These are phyloP conservation scores for Rhagoletis zephyria DNA, from an alignment of 1,140 invertebrate species.

Conservation along the genomic window DNA sequence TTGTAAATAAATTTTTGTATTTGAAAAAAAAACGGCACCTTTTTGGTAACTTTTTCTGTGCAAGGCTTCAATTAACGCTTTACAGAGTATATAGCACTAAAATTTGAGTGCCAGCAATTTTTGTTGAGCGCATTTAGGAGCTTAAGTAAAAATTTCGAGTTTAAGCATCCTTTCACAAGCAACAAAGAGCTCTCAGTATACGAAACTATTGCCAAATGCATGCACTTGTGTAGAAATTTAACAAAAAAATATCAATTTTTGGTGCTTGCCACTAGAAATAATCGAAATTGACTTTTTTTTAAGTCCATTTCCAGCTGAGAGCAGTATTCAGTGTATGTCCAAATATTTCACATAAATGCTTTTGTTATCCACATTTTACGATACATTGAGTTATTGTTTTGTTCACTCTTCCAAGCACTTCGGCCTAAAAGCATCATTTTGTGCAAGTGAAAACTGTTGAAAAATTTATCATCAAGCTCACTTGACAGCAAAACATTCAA, in stretches of 20 bases:
- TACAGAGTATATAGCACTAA: too few species aligned
- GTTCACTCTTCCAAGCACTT: background rate
- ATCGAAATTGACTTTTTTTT: background rate
- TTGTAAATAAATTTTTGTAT: too few species aligned
- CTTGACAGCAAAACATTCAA: slow-evolving; percentile 35
- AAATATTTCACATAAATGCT: background rate
- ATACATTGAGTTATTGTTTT: background rate
- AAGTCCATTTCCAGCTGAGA: background rate
- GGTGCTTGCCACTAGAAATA: too few species aligned
- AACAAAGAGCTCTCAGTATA: background rate
- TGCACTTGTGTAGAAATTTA: background rate
- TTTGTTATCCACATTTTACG: background rate
- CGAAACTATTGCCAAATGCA: background rate
- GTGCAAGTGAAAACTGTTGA: background rate
- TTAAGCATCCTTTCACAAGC: too few species aligned
- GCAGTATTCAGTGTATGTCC: background rate
- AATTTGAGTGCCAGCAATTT: too few species aligned
- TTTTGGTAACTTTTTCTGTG: too few species aligned
- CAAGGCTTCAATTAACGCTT: too few species aligned
- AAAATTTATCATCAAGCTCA: slow-evolving; percentile 1
- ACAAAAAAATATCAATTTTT: background rate
- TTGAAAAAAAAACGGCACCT: too few species aligned
- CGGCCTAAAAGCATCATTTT: slow-evolving; percentile 1
- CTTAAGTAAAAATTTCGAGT: too few species aligned
- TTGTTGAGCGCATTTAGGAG: too few species aligned